These are phyloP conservation scores for Tetramorium alpestre DNA, from an alignment of 1,140 invertebrate species.

Conservation along the genomic window DNA sequence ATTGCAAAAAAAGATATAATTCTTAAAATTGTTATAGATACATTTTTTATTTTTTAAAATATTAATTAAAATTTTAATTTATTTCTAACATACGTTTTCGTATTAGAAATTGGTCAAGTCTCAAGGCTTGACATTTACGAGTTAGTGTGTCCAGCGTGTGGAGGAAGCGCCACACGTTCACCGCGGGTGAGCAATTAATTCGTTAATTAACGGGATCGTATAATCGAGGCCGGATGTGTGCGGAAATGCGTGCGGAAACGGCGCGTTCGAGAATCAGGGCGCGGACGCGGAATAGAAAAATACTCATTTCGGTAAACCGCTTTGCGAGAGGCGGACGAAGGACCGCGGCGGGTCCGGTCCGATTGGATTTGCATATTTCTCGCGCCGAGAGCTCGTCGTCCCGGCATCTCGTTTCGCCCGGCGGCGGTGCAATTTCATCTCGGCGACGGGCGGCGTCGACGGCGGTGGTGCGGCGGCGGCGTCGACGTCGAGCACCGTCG, in stretches of 20 bases:
- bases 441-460: conserved; percentile 16
- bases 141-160: background rate
- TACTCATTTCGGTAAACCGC: conserved; percentile 50
- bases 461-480: conserved; percentile 5
- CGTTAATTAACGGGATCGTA: conserved; percentile 28
- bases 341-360: conserved; percentile 30
- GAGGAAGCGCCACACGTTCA: background rate
- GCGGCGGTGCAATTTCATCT: conserved; percentile 64
- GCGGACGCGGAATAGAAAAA: conserved; percentile 48
- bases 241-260: background rate
- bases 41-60: background rate
- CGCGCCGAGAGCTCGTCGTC: conserved; percentile 53
- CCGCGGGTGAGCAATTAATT: conserved; percentile 29
- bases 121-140: background rate
- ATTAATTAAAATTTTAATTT: background rate
- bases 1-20: too few species aligned
- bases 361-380: conserved; percentile 64
- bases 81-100: background rate
- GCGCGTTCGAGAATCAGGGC: conserved; percentile 10
- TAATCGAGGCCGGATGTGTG: background rate
- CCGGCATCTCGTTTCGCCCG: conserved; percentile 50
- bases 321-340: conserved; percentile 26
- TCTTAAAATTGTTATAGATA: too few species aligned
- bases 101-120: background rate
- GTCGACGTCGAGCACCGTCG: conserved; percentile 41